Evolutionary conservation across 2,113 vertebrate genomes (phyloP).

Genomic region (Phocoena sinus): DNA sequence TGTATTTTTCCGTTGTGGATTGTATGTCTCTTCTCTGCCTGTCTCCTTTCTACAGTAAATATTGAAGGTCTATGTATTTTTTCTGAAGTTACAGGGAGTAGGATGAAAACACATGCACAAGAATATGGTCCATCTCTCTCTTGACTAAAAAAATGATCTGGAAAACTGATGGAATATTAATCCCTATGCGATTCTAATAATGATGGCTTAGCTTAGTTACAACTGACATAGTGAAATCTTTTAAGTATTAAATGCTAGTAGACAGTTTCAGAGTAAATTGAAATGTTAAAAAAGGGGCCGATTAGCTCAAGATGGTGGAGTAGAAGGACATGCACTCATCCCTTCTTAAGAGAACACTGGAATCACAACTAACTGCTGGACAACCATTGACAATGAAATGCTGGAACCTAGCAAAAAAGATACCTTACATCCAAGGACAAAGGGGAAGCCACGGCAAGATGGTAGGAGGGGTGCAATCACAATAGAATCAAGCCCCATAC

Average conservation of each 20-base stretch:
- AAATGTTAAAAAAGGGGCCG: background rate
- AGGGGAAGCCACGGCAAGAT: too few relatives aligned
- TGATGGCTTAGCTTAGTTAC: background rate
- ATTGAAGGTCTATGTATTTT: background rate
- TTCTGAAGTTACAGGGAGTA: background rate
- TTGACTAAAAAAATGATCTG: conserved; percentile 31
- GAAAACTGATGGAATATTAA: background rate
- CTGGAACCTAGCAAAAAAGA: too few relatives aligned
- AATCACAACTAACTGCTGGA: too few relatives aligned
- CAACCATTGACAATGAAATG: too few relatives aligned
- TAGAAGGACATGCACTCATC: too few relatives aligned
- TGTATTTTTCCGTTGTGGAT: background rate
- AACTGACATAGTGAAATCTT: background rate
- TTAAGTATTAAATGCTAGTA: background rate
- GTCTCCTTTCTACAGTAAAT: background rate
- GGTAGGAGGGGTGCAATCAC: too few relatives aligned
- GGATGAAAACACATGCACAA: background rate
- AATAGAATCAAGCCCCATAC: too few relatives aligned
- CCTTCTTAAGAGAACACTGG: too few relatives aligned
- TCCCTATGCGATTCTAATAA: background rate
- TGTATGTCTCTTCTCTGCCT: background rate
- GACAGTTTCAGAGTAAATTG: conserved; percentile 21
- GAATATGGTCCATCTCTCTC: background rate
- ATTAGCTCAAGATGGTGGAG: too few relatives aligned
- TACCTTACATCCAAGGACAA: too few relatives aligned